A percentile compares a stretch with the other conserved stretches of the same genome.
These are phyloP conservation scores for Pachymerium ferrugineum DNA, from an alignment of 2,888 invertebrate species.

Conservation along the genomic window DNA sequence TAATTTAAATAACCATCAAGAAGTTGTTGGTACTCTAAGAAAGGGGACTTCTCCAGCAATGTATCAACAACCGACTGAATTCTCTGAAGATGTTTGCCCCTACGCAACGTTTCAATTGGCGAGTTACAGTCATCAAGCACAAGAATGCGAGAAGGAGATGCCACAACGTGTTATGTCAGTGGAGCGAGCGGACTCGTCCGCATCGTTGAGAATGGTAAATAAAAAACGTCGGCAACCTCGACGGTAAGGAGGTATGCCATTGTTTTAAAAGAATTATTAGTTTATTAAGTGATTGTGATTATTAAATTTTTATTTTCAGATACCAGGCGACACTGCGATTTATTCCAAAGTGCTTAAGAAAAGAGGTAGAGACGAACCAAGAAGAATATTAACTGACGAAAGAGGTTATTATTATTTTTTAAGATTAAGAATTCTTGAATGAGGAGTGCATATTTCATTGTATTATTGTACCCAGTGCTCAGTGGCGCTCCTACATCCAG, in stretches of 20 bases:
- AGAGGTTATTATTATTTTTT: too few relatives aligned
- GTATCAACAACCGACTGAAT: not conserved
- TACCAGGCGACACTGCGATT: not conserved
- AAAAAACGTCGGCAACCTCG: constrained; percentile 13
- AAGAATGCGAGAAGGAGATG: not conserved
- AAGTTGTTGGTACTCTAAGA: not conserved
- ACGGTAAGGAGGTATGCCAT: constrained; percentile 4
- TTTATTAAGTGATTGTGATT: too few relatives aligned
- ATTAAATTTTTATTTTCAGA: too few relatives aligned
- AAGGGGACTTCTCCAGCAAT: not conserved
- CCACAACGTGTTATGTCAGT: too few relatives aligned
- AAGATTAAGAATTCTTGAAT: too few relatives aligned
- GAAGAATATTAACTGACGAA: not conserved
- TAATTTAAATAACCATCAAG: not conserved
- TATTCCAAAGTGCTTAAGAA: not conserved
- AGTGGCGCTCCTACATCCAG: too few relatives aligned
- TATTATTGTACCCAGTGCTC: too few relatives aligned
- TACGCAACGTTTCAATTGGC: constrained; percentile 35
- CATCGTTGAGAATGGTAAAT: not conserved
- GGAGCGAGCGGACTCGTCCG: not conserved
- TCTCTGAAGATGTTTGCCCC: constrained; percentile 30
- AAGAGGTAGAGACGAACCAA: not conserved
- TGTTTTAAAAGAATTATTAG: too few relatives aligned
- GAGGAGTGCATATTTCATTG: too few relatives aligned
- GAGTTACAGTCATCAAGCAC: not conserved